A percentile compares a stretch with the other conserved stretches of the same genome.
These are phyloP conservation scores for Platerodrilus igneus DNA, from an alignment of 2,888 invertebrate genomes.

Conservation along the genomic window DNA sequence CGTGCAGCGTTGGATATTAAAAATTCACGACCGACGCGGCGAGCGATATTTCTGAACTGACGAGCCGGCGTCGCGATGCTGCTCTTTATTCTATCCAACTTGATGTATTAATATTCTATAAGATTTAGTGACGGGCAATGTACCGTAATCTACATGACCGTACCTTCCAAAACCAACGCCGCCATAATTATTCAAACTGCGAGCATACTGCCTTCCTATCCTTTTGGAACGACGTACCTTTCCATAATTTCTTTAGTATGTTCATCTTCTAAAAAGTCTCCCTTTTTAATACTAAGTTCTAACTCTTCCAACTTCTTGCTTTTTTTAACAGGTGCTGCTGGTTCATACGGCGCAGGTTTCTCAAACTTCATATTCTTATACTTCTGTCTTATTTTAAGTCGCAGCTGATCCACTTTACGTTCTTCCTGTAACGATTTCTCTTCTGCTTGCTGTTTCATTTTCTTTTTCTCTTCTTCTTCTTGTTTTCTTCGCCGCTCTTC, in stretches of 20 bases:
- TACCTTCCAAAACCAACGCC: slow-evolving; percentile 18
- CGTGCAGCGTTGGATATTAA: too few species aligned
- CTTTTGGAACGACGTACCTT: too few species aligned
- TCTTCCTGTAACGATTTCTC: slow-evolving; percentile 42
- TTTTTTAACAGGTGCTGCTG: slow-evolving; percentile 42
- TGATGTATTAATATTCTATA: slow-evolving; percentile 17
- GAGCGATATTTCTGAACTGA: slow-evolving; percentile 16
- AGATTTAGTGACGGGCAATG: slow-evolving; percentile 13
- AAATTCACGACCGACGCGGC: too few species aligned
- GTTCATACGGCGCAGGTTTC: slow-evolving; percentile 39
- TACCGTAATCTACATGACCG: slow-evolving; percentile 15
- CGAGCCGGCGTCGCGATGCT: slow-evolving; percentile 20
- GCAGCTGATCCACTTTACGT: slow-evolving; percentile 38
- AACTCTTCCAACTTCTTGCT: slow-evolving; percentile 42
- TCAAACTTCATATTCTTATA: slow-evolving; percentile 40
- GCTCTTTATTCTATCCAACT: too few species aligned
- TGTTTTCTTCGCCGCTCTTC: slow-evolving; percentile 29
- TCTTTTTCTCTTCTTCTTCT: slow-evolving; percentile 43
- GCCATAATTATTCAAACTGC: slow-evolving; percentile 14
- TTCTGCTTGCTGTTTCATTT: slow-evolving; percentile 39
- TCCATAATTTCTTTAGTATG: slow-evolving; percentile 43
- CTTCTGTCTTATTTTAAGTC: slow-evolving; percentile 42
- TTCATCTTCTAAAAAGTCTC: slow-evolving; percentile 45
- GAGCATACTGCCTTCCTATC: background rate
- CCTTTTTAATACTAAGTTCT: slow-evolving; percentile 42